A percentile compares a stretch with the other conserved stretches of the same genome.
Conservation (phyloP, 2,797 vertebrate species). For the Numenius phaeopus region DNA sequence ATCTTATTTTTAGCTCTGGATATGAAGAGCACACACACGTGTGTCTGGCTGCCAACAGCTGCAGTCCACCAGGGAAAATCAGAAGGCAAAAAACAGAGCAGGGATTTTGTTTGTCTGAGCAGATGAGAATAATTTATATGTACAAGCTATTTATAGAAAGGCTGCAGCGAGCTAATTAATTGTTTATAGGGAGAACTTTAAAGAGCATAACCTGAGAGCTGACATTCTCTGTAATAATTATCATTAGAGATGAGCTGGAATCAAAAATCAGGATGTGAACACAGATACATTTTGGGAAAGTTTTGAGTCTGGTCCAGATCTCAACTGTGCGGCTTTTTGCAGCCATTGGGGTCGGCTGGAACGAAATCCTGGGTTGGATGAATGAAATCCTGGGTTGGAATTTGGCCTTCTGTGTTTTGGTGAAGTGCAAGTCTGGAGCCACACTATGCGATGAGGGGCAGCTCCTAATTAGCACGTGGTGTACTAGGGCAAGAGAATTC, state of each 20-base stretch:
- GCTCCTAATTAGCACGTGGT: neutral
- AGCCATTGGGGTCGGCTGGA: neutral
- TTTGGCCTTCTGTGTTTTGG: neutral
- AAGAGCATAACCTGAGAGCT: constrained; percentile 64
- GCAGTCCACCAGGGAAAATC: constrained; percentile 32
- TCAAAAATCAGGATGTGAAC: constrained; percentile 42
- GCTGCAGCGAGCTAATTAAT: constrained; percentile 62
- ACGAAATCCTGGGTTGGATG: neutral
- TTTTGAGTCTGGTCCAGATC: constrained; percentile 43
- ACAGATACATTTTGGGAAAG: constrained; percentile 1
- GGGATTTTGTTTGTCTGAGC: constrained; percentile 54
- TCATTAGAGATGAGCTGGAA: constrained; percentile 55
- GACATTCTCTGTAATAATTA: constrained; percentile 54
- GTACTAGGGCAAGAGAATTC: neutral
- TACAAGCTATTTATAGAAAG: constrained; percentile 54
- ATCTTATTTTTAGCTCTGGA: constrained; percentile 45
- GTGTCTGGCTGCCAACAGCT: constrained; percentile 24
- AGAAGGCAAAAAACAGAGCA: constrained; percentile 28
- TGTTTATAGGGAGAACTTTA: constrained; percentile 69
- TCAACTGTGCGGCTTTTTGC: neutral
- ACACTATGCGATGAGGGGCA: neutral
- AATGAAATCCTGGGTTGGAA: neutral
- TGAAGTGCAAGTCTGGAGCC: neutral
- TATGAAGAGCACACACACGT: neutral
- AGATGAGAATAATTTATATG: constrained; percentile 50